Percentiles rank a stretch among this genome's conserved stretches.
Conservation (phyloP, 2,888 invertebrate species). For the Drosophila seclusa region DNA sequence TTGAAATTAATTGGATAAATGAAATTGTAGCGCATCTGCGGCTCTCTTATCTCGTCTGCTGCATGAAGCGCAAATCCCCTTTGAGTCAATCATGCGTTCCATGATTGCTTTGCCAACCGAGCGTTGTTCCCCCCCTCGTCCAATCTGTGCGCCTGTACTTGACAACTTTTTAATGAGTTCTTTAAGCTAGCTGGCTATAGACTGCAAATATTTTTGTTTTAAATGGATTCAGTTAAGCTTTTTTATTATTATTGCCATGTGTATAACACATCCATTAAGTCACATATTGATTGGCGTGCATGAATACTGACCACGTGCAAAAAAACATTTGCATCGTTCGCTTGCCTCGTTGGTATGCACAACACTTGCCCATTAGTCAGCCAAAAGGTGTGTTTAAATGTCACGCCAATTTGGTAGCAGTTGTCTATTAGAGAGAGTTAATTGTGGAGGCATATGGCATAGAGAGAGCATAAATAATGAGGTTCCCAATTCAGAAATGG, state of each 20-base stretch:
- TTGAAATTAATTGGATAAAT: slow-evolving; percentile 59
- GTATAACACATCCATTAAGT: slow-evolving; percentile 16
- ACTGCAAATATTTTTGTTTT: slow-evolving; percentile 2
- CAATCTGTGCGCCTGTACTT: not conserved
- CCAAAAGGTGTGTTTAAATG: slow-evolving; percentile 8
- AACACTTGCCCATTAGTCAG: slow-evolving; percentile 35
- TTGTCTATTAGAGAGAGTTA: not conserved
- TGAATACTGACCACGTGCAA: not conserved
- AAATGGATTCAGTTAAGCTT: slow-evolving; percentile 3
- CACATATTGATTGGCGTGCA: slow-evolving; percentile 7
- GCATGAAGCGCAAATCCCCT: slow-evolving; percentile 26
- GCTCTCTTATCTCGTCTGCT: slow-evolving; percentile 4
- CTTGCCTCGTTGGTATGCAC: slow-evolving; percentile 31
- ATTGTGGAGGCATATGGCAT: not conserved
- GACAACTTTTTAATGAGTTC: slow-evolving; percentile 18
- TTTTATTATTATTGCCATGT: slow-evolving; percentile 4
- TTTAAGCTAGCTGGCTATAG: not conserved
- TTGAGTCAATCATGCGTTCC: slow-evolving; percentile 33
- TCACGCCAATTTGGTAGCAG: slow-evolving; percentile 1
- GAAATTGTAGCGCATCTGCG: slow-evolving; percentile 39
- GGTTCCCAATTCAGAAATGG: not conserved
- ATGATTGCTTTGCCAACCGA: not conserved
- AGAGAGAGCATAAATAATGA: not conserved
- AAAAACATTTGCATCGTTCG: slow-evolving; percentile 9
- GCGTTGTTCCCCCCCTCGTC: not conserved